Base-by-base conservation (phyloP, 2,113 vertebrate genomes). In the Chaenocephalus aceratus region DNA sequence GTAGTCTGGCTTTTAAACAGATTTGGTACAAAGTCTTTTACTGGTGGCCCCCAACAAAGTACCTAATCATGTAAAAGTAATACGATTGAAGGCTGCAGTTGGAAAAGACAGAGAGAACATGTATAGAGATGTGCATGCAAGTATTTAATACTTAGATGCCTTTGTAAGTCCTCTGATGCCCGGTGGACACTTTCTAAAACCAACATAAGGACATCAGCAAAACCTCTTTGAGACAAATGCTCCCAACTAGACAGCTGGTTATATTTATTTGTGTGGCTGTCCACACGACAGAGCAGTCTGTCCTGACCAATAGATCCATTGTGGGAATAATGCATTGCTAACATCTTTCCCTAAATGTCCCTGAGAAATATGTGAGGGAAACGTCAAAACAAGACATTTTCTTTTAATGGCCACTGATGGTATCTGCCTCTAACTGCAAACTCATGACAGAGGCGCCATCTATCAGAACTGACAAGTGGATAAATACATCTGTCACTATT, bases 391-490 rank as follows among this genome's bases (percentile, higher is more conserved):
- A 65, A 80, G 75, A 84, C 59, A 74, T 83, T 83, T 84, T 53
- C 53, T 83, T 75, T 80, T 74, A 90, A 87, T 88, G 75, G 52
- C 63, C 26, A 52, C 59, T 60, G 54, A 84, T 6, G 36, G 26
- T 84, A 83, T 87, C 79, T 75, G 61, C 44, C 57, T 80, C 64
- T 23, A 18, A 73, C 67, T 75, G 63, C 73, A 75, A 79, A 66
- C 49, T 34, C 15, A 10, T 30, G 54, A 72, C 65, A 88, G 76
- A 80, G 77, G 77, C 72, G 73, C 34, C 51, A 86, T 89, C 70
- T 11, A 84, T 89, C 80, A 88, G 53, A 70, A 72, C n/a, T 77
- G 87, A 72, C 70, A 88, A 65, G 41, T 34, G 46, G 74, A 88
- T 74, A 77, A 82, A 80, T 77, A 89, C 80, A 84, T 78, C 84